Percentiles rank a stretch among this genome's conserved stretches.
Evolutionary conservation across 2,888 invertebrate species (phyloP).

Genomic region (Tethea ocularis): DNA sequence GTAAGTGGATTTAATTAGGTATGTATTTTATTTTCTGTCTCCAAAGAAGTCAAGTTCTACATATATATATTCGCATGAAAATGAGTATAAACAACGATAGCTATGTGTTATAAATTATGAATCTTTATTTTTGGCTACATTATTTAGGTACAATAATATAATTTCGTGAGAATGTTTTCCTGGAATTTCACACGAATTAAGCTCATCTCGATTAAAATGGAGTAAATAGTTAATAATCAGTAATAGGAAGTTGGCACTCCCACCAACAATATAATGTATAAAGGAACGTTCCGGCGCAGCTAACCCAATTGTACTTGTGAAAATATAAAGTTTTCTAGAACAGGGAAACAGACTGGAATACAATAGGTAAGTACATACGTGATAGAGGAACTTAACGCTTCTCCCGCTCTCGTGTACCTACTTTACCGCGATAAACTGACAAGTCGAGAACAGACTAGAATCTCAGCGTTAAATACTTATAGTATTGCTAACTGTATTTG

Average conservation of each 20-base stretch:
- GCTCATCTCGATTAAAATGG: too few relatives aligned
- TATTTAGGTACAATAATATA: too few relatives aligned
- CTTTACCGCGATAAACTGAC: constrained; percentile 33
- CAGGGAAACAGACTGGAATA: background rate
- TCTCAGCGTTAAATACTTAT: constrained; percentile 42
- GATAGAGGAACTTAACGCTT: constrained; percentile 33
- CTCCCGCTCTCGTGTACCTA: constrained; percentile 20
- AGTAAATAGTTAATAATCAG: background rate
- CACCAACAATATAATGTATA: background rate
- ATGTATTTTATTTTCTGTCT: too few relatives aligned
- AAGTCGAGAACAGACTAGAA: constrained; percentile 37
- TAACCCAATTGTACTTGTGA: constrained; percentile 23
- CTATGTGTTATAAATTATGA: too few relatives aligned
- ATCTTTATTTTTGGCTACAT: too few relatives aligned
- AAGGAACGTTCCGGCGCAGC: constrained; percentile 10
- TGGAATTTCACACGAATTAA: too few relatives aligned
- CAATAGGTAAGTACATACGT: constrained; percentile 28
- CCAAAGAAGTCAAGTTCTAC: too few relatives aligned
- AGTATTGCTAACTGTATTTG: constrained; percentile 44
- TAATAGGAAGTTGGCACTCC: background rate
- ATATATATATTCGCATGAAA: too few relatives aligned
- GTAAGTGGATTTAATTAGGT: too few relatives aligned
- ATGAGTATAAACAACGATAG: too few relatives aligned
- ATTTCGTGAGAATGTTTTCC: too few relatives aligned
- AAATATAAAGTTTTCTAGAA: constrained; percentile 29